Conservation (phyloP, 1,140 invertebrate species). For the Macrobrachium rosenbergii region DNA sequence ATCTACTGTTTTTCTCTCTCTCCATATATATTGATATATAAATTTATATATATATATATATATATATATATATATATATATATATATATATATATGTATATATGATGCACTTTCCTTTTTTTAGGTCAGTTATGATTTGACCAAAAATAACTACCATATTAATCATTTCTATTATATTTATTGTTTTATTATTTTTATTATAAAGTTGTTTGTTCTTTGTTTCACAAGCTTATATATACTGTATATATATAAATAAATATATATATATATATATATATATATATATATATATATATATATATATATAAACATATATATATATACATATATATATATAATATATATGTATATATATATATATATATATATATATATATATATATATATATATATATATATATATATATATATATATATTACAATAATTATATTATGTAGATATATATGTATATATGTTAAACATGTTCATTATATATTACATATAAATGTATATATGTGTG, state of each 20-base stretch:
- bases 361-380: conserved; percentile 12
- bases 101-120: not conserved
- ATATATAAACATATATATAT: not conserved
- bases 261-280: conserved; percentile 22
- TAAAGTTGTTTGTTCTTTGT: no score
- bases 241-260: not conserved
- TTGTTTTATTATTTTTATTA: no score
- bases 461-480: no score
- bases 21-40: not conserved
- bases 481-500: not conserved
- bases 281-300: conserved; percentile 22
- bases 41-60: conserved; percentile 8
- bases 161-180: no score
- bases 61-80: conserved; percentile 22
- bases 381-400: conserved; percentile 1
- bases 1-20: not conserved
- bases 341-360: not conserved
- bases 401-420: not conserved
- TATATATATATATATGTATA: not conserved
- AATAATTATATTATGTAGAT: no score
- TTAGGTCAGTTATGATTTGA: no score
- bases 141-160: no score
- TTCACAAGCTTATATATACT: not conserved
- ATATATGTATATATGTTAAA: conserved; percentile 16
- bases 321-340: not conserved